These are phyloP conservation scores for Austrofundulus limnaeus DNA, from an alignment of 2,113 vertebrate genomes.

Conservation along the genomic window DNA sequence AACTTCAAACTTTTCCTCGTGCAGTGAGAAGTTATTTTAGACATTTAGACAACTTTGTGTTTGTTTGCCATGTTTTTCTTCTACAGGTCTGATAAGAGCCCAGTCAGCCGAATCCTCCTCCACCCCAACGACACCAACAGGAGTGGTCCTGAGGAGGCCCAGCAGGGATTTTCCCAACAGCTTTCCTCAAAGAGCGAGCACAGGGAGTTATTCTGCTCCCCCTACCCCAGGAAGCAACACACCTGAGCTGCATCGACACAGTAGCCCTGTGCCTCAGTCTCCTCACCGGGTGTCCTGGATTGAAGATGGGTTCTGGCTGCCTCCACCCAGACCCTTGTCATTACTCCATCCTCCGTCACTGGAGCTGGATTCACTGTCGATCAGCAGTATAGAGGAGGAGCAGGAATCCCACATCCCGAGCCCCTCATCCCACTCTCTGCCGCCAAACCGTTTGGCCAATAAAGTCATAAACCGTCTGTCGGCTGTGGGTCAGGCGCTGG, in stretches of 20 bases:
- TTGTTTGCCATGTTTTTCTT: background rate
- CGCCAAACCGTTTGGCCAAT: conserved; percentile 67
- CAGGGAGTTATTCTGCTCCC: conserved; percentile 16
- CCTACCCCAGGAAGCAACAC: background rate
- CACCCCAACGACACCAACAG: conserved; percentile 10
- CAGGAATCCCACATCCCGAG: conserved; percentile 42
- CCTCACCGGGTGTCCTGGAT: conserved; percentile 88
- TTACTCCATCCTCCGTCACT: conserved; percentile 56
- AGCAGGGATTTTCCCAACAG: conserved; percentile 27
- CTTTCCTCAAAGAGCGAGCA: conserved; percentile 6
- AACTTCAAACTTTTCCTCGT: background rate
- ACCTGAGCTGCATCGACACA: conserved; percentile 31
- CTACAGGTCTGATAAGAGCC: conserved; percentile 53
- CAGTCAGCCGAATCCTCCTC: conserved; percentile 46
- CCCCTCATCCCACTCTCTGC: conserved; percentile 11
- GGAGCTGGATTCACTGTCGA: conserved; percentile 74
- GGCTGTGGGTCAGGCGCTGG: conserved; percentile 78
- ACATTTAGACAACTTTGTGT: background rate
- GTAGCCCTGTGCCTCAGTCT: conserved; percentile 52
- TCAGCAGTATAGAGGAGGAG: conserved; percentile 84
- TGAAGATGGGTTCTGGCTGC: conserved; percentile 76
- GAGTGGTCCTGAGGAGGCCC: conserved; percentile 68
- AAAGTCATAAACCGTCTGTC: conserved; percentile 82
- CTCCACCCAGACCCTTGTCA: conserved; percentile 49
- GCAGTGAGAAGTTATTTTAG: too few relatives aligned